phyloP scores from a whole-genome alignment of 2,113 vertebrate genomes.

The Spermophilus dauricus region DNA sequence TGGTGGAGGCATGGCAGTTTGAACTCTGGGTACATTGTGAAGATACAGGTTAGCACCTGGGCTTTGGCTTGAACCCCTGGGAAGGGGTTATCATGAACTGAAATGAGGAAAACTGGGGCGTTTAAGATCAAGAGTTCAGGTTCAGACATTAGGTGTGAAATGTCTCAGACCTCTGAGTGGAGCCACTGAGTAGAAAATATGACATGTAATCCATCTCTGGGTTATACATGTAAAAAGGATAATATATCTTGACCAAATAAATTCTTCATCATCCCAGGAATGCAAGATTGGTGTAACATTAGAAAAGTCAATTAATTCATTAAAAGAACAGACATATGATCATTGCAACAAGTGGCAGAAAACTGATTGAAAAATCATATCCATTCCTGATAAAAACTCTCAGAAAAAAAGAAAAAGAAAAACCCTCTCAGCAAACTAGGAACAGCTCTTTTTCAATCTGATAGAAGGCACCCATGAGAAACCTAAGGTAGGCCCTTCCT shows the following conservation, averaged over 20 bases:
- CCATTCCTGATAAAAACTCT: too few species aligned
- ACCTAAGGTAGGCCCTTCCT: background rate
- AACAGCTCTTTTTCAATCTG: background rate
- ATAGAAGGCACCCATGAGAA: background rate
- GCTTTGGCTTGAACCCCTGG: background rate
- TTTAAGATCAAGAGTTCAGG: background rate
- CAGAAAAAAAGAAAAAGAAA: too few species aligned
- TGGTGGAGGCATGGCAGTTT: background rate
- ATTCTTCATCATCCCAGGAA: background rate
- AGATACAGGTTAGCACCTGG: background rate
- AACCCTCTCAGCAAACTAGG: too few species aligned
- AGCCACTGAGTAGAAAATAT: background rate
- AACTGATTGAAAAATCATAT: background rate
- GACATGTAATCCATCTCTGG: background rate
- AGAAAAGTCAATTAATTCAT: background rate
- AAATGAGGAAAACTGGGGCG: background rate
- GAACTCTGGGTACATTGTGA: background rate
- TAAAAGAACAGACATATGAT: background rate
- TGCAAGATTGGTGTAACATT: background rate
- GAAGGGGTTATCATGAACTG: background rate
- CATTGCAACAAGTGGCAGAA: background rate
- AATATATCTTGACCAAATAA: background rate
- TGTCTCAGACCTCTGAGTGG: background rate
- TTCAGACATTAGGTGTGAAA: background rate
- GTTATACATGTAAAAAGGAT: background rate